A percentile compares a stretch with the other conserved stretches of the same genome.
Conservation (phyloP, 2,888 invertebrate genomes). For the Xestia c-nigrum region DNA sequence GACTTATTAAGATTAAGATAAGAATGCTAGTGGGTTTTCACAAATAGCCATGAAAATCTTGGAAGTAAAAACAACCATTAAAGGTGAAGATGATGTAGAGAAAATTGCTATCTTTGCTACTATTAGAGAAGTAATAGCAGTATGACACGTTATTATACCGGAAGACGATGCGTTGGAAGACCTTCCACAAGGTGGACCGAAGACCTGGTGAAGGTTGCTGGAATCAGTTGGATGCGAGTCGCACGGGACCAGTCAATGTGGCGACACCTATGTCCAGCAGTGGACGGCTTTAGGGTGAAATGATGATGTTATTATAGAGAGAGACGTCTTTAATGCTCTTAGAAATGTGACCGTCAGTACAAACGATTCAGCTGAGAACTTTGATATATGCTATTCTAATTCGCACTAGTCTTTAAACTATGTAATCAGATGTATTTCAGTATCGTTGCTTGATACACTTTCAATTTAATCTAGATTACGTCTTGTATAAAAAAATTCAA, state of each 20-base stretch:
- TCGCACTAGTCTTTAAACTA: neutral
- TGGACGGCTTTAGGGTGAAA: too few relatives aligned
- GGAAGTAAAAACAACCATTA: neutral
- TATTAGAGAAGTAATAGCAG: too few relatives aligned
- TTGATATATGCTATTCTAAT: neutral
- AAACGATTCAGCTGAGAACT: neutral
- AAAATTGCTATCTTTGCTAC: neutral
- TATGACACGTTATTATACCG: too few relatives aligned
- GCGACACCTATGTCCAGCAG: too few relatives aligned
- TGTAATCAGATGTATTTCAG: neutral
- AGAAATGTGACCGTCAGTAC: neutral
- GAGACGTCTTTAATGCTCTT: neutral
- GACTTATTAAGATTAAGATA: constrained; percentile 16
- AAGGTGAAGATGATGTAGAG: neutral
- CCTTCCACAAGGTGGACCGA: too few relatives aligned
- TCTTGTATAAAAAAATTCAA: neutral
- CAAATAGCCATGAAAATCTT: constrained; percentile 5
- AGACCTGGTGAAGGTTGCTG: too few relatives aligned
- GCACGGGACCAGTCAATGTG: too few relatives aligned
- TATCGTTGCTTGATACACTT: neutral
- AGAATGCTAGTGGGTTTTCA: constrained; percentile 19
- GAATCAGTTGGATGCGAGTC: too few relatives aligned
- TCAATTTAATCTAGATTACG: neutral
- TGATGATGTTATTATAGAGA: too few relatives aligned
- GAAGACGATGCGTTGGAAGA: too few relatives aligned